Base-by-base conservation (phyloP, 23 tunicate species). In the Trididemnum clinides region DNA sequence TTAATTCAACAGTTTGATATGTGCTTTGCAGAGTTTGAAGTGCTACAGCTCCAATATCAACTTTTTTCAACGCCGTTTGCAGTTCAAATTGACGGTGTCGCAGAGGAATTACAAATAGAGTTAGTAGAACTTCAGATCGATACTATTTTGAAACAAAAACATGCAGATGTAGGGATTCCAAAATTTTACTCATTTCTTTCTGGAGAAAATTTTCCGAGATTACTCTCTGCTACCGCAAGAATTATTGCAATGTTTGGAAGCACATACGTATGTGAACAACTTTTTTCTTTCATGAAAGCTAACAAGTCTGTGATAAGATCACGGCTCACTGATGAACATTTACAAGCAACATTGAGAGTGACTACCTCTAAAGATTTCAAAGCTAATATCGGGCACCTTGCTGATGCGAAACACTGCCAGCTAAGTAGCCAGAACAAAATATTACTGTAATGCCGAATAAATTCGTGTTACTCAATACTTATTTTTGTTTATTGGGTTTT, bases 231-330 rank as follows among this genome's bases (percentile, higher is more conserved):
- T 54, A 72, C 85, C 58, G 84, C 84, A 77, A 57, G 73, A 74
- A 77, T 85, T 85, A 77, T 85, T 77, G 84, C 89, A 85, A 85
- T 85, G 89, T 85, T 77, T 54, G 89, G 84, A 58, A 85, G 89
- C 84, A 85, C 84, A 50, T 77, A 85, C 77, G 89, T 85, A 85
- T 85, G 89, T 77, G 84, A 85, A 57, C 89, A 84, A 49, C 71
- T 84, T 50, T 84, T 84, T 71, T 70, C 80, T 25, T 71, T 81
- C 39, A 70, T 84, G 87, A 84, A 84, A 36, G 28, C 71, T 39
- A 84, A 84, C 80, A 84, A 84, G 64, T 26, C 87, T 84, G 51
- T 39, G 64, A 19, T 83, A 26, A 83, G 80, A 39, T 83, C 87
- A 71, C 80, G 87, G 1, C 34, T 85, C 74, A 77, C 89, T 57